Base-by-base conservation (phyloP, 2,113 vertebrate species). In the Crocuta crocuta region DNA sequence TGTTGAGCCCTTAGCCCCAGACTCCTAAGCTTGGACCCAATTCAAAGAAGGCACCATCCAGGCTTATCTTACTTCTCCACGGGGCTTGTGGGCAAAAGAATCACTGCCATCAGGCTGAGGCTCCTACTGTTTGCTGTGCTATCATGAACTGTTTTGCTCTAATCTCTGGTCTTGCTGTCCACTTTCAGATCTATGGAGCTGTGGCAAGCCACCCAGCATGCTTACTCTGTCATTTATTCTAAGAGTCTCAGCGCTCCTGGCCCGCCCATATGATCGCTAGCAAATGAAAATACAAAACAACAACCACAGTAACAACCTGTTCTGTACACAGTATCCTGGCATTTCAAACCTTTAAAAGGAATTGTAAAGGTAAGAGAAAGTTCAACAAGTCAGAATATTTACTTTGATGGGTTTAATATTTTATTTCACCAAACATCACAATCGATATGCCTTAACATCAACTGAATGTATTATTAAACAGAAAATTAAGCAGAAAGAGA, bases 21-120 rank as follows among this genome's bases (percentile, higher is more conserved):
- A 16, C 6, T 43, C 68, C 19, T 55, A 19, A 13, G 24, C 45
- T 82, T 3, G 1, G 31, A 35, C 7, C 24, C 71, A 84, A 21
- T 26, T 71, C 28, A 3, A 15, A 2, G 15, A 26, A 17, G 24
- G 8, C 33, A 63, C 28, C 28, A 48, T 6, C 10, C 70, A 90
- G 15, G 70, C 10, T 1, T 0, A 2, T 3, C 33, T 65, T 8
- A 8, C 39, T 1, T 39, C 31, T 31, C 1, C 1, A 5, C 3
- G 31, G 78, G 2, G 2, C 26, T 15, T 10, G 7, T 0, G 0
- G 26, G 23, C 66, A 48, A 12, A 23, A 61, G 58, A 65, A 68
- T 4, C 3, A 0, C 5, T 1, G 0, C 10, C 11, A 24, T 65
- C 2, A 21, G 6, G 12, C 24, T 10, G 50, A 48, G 2, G 28